Evolutionary conservation across 2,113 vertebrate species (phyloP).

Genomic region (Daboia siamensis): DNA sequence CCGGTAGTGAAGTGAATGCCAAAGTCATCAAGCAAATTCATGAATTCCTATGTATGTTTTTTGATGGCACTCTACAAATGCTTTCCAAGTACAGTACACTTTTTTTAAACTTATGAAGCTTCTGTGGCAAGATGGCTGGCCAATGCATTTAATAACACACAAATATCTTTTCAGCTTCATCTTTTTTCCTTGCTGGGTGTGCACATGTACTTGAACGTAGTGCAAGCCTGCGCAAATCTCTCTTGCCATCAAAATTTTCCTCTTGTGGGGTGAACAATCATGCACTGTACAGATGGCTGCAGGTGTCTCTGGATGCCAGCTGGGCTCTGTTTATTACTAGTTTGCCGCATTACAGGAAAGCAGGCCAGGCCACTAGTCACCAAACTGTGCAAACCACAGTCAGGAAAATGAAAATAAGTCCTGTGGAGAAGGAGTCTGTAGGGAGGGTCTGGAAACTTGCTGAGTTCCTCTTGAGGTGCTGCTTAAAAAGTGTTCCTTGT

Average conservation of each 20-base stretch:
- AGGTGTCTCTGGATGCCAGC: slow-evolving; percentile 83
- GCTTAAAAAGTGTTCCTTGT: slow-evolving; percentile 73
- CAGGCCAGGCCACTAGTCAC: slow-evolving; percentile 75
- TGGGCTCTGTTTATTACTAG: slow-evolving; percentile 80
- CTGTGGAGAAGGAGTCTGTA: slow-evolving; percentile 64
- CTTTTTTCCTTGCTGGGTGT: slow-evolving; percentile 19
- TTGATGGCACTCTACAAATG: too few species aligned
- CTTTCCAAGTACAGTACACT: too few species aligned
- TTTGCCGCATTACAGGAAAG: slow-evolving; percentile 73
- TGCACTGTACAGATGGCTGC: slow-evolving; percentile 72
- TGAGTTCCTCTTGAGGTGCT: slow-evolving; percentile 70
- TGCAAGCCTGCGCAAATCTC: slow-evolving; percentile 23
- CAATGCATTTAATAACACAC: too few species aligned
- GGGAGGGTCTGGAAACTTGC: slow-evolving; percentile 65
- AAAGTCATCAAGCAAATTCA: too few species aligned
- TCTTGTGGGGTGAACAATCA: slow-evolving; percentile 73
- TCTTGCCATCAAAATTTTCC: slow-evolving; percentile 25
- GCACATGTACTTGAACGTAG: background rate
- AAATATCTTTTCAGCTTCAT: background rate
- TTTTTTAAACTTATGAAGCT: too few species aligned
- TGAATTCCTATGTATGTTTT: too few species aligned
- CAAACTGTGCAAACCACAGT: slow-evolving; percentile 77
- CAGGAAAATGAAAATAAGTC: slow-evolving; percentile 85
- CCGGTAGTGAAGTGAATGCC: too few species aligned
- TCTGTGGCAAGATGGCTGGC: too few species aligned